Percentiles rank a stretch among this genome's conserved stretches.
Evolutionary conservation across 2,888 invertebrate genomes (phyloP).

Genomic region (Dexiosoma caninum): DNA sequence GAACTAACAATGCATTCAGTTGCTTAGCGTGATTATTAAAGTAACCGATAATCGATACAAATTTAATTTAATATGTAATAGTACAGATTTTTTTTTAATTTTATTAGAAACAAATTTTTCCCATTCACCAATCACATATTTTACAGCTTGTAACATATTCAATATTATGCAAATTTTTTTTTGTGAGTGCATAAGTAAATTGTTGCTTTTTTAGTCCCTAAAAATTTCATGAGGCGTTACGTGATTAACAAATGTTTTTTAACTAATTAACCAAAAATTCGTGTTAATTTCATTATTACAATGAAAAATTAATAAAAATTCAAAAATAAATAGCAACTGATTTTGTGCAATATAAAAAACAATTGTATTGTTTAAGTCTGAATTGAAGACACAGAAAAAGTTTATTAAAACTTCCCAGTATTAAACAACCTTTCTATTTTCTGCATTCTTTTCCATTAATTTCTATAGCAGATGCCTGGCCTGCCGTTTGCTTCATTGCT

Average conservation of each 20-base stretch:
- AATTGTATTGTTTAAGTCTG: slow-evolving; percentile 9
- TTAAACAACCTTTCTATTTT: slow-evolving; percentile 28
- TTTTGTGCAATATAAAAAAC: slow-evolving; percentile 2
- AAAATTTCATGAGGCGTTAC: slow-evolving; percentile 52
- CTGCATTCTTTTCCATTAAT: background rate
- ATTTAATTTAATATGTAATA: background rate
- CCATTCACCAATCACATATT: slow-evolving; percentile 32
- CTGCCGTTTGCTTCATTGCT: background rate
- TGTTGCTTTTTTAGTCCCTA: slow-evolving; percentile 1
- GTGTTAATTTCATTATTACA: slow-evolving; percentile 9
- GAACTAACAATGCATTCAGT: background rate
- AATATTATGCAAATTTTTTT: slow-evolving; percentile 44
- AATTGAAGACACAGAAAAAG: background rate
- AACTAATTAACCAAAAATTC: slow-evolving; percentile 36
- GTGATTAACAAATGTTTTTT: slow-evolving; percentile 38
- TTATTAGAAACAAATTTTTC: background rate
- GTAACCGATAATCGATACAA: too few species aligned
- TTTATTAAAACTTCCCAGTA: slow-evolving; percentile 30
- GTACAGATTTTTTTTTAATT: background rate
- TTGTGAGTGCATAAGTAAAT: background rate
- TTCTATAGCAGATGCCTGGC: background rate
- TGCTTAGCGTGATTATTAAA: background rate
- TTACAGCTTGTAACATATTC: slow-evolving; percentile 16
- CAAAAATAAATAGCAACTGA: background rate
- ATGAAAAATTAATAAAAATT: slow-evolving; percentile 8